phyloP scores from a whole-genome alignment of 2,888 invertebrate species.

The Thecocarcelia acutangulata region DNA sequence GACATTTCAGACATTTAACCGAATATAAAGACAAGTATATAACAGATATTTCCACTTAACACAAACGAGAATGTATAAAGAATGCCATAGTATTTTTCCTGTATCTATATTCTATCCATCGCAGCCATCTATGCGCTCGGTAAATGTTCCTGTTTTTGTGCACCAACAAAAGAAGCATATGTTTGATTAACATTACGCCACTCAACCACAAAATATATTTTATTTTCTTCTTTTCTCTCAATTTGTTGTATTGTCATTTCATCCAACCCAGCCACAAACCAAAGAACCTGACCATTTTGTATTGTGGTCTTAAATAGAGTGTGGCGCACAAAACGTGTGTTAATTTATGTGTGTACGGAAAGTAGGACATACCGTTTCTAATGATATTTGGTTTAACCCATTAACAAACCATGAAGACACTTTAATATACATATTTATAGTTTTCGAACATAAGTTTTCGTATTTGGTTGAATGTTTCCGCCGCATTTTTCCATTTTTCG shows the following conservation, averaged over 20 bases:
- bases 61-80: conserved; percentile 57
- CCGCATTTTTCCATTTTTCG: too few relatives aligned
- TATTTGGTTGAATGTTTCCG: too few relatives aligned
- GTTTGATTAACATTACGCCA: conserved; percentile 42
- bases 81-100: conserved; percentile 6
- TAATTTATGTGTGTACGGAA: background rate
- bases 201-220: conserved; percentile 5
- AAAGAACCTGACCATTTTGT: conserved; percentile 25
- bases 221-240: background rate
- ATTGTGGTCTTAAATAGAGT: conserved; percentile 1
- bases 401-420: too few relatives aligned
- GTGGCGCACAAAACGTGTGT: background rate
- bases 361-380: background rate
- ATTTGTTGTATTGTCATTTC: background rate
- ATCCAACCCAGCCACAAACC: conserved; percentile 8
- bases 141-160: conserved; percentile 2
- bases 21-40: conserved; percentile 59
- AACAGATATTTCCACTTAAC: conserved; percentile 68
- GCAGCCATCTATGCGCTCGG: background rate
- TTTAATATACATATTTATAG: too few relatives aligned
- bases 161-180: conserved; percentile 50
- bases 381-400: too few relatives aligned
- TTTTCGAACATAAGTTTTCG: too few relatives aligned
- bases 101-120: background rate
- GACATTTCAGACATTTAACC: conserved; percentile 60